Base-by-base conservation (phyloP, 2,797 vertebrate species). In the Alfaro cultratus region DNA sequence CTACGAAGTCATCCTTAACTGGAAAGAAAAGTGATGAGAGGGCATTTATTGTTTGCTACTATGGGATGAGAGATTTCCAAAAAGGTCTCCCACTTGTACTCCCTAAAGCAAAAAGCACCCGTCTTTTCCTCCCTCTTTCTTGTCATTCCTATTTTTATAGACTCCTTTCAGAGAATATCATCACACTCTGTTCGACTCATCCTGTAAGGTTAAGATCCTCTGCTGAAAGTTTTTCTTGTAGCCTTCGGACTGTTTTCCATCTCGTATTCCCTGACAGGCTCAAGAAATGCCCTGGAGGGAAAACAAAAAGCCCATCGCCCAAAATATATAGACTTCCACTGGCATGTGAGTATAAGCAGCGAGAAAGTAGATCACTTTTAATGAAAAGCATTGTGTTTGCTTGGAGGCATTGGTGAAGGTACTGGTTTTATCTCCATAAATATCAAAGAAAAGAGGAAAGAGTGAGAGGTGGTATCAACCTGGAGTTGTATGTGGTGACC, bases 251-350 rank as follows among this genome's bases (percentile, higher is more conserved):
- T 85, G 72, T 89, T 89, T 89, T 90, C 80, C 85, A 83, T 86
- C 80, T 85, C 62, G 41, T 79, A 78, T 79, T 77, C 86, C 83
- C 84, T 68, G 23, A 77, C 78, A 84, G 86, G 87, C 87, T 85
- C 67, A 76, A 84, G 86, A 57, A 70, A 89, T 74, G 79, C 86
- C 91, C 84, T 23, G 47, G 51, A 88, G 92, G 84, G 81, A 92
- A 91, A 85, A 70, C 39, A 85, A 86, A 86, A 88, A 92, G 82
- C 81, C 83, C 78, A 76, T 88, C 84, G 90, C 89, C 84, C 90
- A 85, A 92, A 94, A 93, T 91, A 91, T 90, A 91, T 86, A 83
- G 83, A 86, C 84, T 46, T 89, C 90, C 88, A 34, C 72, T 73
- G 92, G 88, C 86, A 34, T 82, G 78, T 80, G 73, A 88, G 79